Evolutionary conservation across 1,140 invertebrate species (phyloP).

Genomic region (Nylanderia fulva): DNA sequence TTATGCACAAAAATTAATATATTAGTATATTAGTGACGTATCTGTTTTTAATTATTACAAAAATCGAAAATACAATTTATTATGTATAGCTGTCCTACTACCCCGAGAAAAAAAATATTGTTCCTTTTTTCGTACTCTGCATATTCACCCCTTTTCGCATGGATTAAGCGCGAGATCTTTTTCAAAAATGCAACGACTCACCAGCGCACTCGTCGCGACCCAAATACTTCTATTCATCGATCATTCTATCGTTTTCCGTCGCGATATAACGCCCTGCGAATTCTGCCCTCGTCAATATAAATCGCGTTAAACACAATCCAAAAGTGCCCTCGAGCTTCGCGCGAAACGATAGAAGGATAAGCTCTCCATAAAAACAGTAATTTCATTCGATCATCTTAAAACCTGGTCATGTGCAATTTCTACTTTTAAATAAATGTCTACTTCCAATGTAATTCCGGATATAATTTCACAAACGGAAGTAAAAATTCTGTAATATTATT

Average conservation of each 20-base stretch:
- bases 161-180: constrained; percentile 57
- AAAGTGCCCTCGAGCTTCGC: constrained; percentile 28
- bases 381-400: constrained; percentile 38
- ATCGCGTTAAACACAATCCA: constrained; percentile 50
- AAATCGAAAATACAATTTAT: not conserved
- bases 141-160: not conserved
- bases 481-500: not conserved
- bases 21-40: not conserved
- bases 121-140: not conserved
- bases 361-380: constrained; percentile 25
- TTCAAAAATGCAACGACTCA: constrained; percentile 59
- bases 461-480: not conserved
- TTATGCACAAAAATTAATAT: not conserved
- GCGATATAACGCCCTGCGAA: constrained; percentile 31
- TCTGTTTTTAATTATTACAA: not conserved
- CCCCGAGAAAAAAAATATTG: not conserved
- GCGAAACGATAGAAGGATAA: constrained; percentile 28
- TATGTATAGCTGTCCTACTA: not conserved
- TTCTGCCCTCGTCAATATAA: constrained; percentile 32
- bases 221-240: constrained; percentile 65
- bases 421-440: constrained; percentile 25
- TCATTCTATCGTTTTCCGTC: constrained; percentile 55
- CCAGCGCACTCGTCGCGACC: constrained; percentile 54
- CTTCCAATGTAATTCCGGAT: constrained; percentile 14
- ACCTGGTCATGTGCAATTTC: constrained; percentile 10